Base-by-base conservation (phyloP, 2,888 invertebrate genomes). In the Vesta saturnalis region DNA sequence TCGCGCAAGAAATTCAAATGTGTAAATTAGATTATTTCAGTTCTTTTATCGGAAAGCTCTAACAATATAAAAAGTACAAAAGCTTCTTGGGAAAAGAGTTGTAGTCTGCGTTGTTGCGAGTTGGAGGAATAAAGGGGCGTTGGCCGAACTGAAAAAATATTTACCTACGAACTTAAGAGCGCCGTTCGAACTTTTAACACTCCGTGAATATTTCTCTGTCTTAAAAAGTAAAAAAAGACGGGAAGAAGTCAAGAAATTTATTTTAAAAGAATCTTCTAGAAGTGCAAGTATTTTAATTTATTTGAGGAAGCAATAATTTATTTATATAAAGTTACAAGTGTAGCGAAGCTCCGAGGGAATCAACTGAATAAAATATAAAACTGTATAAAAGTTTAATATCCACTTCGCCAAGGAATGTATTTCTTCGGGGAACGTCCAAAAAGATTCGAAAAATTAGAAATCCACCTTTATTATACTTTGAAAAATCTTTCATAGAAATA, bases 11-110 rank as follows among this genome's bases (percentile, higher is more conserved):
- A 82, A 82, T 82, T 82, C 81, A 83, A 82, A 83, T 82, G 83
- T 82, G 82, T 82, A 83, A 82, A 83, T 83, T 82, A 80, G 82
- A 83, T 83, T 83, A 83, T 82, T 81, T 80, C 81, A 77, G 78
- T 81, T 82, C 81, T 81, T 81, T 82, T 81, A 81, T 81, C 79
- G 80, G 75, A 79, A 78, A 78, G 78, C 79, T 77, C 78, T 78
- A 81, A 81, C 80, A 81, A 81, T 80, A 80, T 81, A 78, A 80
- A 79, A 80, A 79, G 78, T 78, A 78, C 78, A 80, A 79, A 79
- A 78, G 78, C 77, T 76, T 70, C 72, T 73, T 72, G 75, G 56
- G 19, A 64, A 79, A 80, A 79, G 79, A 79, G 80, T 79, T 79
- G 78, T 76, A 77, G 77, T 64, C 67, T 66, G 67, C 12, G n/a